Percentiles rank a stretch among this genome's conserved stretches.
Evolutionary conservation across 2,113 vertebrate genomes (phyloP).

Genomic region (Gymnorhina tibicen): DNA sequence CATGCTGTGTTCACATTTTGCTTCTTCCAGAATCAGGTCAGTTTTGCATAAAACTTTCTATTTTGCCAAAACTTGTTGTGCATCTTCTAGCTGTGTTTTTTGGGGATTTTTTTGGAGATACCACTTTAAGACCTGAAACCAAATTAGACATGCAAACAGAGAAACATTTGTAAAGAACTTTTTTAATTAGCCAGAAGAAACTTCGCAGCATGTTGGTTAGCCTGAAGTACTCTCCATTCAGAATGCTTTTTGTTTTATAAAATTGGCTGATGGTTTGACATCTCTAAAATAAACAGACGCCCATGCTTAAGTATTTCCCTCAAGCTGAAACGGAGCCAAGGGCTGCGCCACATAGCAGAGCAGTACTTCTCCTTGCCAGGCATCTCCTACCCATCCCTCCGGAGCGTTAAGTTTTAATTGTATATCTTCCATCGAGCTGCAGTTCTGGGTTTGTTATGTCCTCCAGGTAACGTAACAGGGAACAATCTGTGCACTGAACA

Average conservation of each 20-base stretch:
- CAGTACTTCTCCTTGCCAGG: background rate
- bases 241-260: background rate
- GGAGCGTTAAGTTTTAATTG: background rate
- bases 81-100: background rate
- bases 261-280: background rate
- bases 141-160: background rate
- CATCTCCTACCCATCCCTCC: background rate
- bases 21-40: slow-evolving; percentile 27
- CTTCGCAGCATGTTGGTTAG: background rate
- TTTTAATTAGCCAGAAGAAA: background rate
- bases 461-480: background rate
- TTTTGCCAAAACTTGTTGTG: background rate
- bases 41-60: background rate
- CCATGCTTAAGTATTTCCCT: background rate
- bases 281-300: background rate
- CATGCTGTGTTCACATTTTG: slow-evolving; percentile 9
- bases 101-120: background rate
- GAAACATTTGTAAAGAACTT: background rate
- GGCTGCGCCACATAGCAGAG: background rate
- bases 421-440: background rate
- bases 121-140: background rate
- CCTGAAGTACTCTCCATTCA: background rate
- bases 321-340: background rate
- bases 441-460: background rate
- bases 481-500: background rate